phyloP scores from a whole-genome alignment of 2,113 vertebrate genomes.

The Larimichthys crocea region DNA sequence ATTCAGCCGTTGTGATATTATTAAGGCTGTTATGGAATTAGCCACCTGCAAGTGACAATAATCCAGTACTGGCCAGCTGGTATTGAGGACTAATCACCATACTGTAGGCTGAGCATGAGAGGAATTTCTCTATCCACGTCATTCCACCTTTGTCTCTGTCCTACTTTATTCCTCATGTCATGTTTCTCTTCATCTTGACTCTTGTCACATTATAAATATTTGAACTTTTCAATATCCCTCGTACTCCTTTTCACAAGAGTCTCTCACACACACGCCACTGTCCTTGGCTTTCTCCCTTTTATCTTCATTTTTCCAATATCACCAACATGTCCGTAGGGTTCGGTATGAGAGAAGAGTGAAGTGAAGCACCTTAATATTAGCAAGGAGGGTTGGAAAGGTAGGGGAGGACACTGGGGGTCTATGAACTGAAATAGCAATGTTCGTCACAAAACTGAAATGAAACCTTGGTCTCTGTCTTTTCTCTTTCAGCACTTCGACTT shows the following conservation, averaged over 20 bases:
- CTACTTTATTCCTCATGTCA: not conserved
- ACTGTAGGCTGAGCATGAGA: not conserved
- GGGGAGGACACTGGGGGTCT: not conserved
- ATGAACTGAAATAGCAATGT: not conserved
- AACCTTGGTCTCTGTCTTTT: constrained; percentile 6
- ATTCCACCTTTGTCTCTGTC: not conserved
- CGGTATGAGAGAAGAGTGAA: not conserved
- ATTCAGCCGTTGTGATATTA: constrained; percentile 3
- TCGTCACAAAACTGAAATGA: constrained; percentile 1
- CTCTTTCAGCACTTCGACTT: not conserved
- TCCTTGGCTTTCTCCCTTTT: constrained; percentile 16
- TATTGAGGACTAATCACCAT: not conserved
- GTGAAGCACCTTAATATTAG: not conserved
- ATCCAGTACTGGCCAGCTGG: not conserved
- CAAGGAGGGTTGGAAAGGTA: not conserved
- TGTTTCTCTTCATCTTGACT: constrained; percentile 5
- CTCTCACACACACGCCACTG: not conserved
- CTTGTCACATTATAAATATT: constrained; percentile 12
- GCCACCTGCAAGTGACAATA: constrained; percentile 10
- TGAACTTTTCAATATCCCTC: constrained; percentile 32
- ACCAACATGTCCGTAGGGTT: constrained; percentile 13
- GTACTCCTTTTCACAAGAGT: not conserved
- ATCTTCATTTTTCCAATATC: constrained; percentile 38
- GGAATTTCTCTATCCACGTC: not conserved
- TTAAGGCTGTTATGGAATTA: not conserved